Percentiles rank a stretch among this genome's conserved stretches.
Conservation (phyloP, 1,140 invertebrate species). For the Brachionus koreanus region DNA sequence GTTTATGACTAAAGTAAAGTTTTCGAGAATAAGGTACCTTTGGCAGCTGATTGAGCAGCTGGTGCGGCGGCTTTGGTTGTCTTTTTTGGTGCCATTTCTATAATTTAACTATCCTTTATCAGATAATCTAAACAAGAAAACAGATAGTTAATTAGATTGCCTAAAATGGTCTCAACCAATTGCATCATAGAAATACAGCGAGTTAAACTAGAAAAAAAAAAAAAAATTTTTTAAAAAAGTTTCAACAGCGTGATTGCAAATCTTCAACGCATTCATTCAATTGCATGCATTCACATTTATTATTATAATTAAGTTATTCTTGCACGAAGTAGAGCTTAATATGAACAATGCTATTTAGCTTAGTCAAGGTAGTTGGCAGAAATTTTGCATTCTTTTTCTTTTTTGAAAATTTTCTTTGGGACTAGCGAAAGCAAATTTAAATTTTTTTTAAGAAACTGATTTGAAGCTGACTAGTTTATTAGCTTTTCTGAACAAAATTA, state of each 20-base stretch:
- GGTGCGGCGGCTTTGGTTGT: neutral
- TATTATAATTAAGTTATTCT: slow-evolving; percentile 26
- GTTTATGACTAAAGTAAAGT: neutral
- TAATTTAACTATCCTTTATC: slow-evolving; percentile 10
- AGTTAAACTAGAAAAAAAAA: slow-evolving; percentile 1
- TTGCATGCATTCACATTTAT: slow-evolving; percentile 38
- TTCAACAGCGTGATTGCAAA: slow-evolving; percentile 29
- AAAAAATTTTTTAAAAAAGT: slow-evolving; percentile 16
- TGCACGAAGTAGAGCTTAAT: neutral
- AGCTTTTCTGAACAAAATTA: neutral
- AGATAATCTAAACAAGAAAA: slow-evolving; percentile 18
- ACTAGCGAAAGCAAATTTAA: neutral
- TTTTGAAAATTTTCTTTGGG: neutral
- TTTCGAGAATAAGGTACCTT: neutral
- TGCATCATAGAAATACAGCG: neutral
- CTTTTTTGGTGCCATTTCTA: slow-evolving; percentile 38
- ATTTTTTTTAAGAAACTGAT: neutral
- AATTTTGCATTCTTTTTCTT: neutral
- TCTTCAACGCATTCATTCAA: slow-evolving; percentile 3
- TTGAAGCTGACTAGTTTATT: neutral
- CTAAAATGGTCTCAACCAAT: neutral
- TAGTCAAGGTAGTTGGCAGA: slow-evolving; percentile 31
- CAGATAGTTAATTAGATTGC: neutral
- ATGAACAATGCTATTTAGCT: neutral
- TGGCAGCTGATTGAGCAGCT: slow-evolving; percentile 13